Base-by-base conservation (phyloP, 2,113 vertebrate genomes). In the Caranx ignobilis region DNA sequence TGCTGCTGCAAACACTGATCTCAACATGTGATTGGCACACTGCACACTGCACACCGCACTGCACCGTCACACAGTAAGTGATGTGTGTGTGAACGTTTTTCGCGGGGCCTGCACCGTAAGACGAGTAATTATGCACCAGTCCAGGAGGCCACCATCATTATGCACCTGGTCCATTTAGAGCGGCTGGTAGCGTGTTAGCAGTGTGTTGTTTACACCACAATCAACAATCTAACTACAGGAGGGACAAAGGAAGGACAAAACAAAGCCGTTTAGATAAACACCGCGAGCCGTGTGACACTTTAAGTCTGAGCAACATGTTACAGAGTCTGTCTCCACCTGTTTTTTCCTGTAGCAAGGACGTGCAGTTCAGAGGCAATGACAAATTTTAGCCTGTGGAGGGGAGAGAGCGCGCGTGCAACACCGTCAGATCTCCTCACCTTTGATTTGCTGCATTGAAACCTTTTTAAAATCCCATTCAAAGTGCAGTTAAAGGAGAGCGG, bases 91-190 rank as follows among this genome's bases (percentile, higher is more conserved):
- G 75, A 82, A 82, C 6, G 11, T 52, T 77, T 74, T 37, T 37
- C 5, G 5, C 62, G 63, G 34, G 71, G 47, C 26, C 35, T 56
- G 48, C 45, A 57, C 41, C 62, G 71, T 57, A 61, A 72, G 62
- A 79, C 34, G 37, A 35, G 65, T 77, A 79, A 86, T 88, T 75
- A 84, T 52, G 69, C 83, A 32, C 7, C 34, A 35, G 78, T 84
- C 67, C 65, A 69, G 57, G 72, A 84, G 68, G 73, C 71, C 26
- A 32, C n/a, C 79, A 4, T 72, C 74, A 65, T 75, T 69, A 77
- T 39, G 7, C 79, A 85, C 80, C 84, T 81, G 82, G 56, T 64
- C 65, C 71, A 48, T 84, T 82, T 73, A 79, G 32, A 69, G 52
- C 12, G 0, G 0, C 55, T 21, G 78, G 57, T 79, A 50, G 66